Base-by-base conservation (phyloP, 2,113 vertebrate genomes). In the Eubucco bourcierii region DNA sequence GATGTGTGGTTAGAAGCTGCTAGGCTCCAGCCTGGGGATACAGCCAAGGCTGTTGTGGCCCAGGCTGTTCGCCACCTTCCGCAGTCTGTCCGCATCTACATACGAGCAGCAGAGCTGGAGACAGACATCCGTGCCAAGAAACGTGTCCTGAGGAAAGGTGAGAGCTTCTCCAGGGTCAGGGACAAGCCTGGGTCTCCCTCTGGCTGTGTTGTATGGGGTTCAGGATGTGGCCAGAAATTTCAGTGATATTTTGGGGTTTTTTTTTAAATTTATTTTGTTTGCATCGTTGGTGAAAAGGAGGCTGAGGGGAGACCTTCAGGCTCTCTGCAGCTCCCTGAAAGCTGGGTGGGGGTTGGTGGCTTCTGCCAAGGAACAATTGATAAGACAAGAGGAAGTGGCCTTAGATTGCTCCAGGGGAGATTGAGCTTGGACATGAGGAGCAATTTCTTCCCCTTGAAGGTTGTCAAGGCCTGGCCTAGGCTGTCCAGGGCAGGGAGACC, bases 1-100 rank as follows among this genome's bases (percentile, higher is more conserved):
- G 99, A 99, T 56, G 99, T 99, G 34, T 99, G 99, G 99, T 90
- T 99, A 31, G 99, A 99, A 96, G 99, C 99, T 56, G 99, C 99
- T 64, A 97, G 99, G 28, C 96, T 99, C 24, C 99, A 99, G 95
- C 99, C 99, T 7, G 99, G 99, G 20, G 99, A 99, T 90, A 99
- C 99, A 1, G 99, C 99, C 60, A 99, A 99, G 95, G 99, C 99
- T 0, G 99, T 99, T 27, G 99, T 99, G 68, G 99, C 99, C 58
- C 99, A 99, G 84, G 99, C 99, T 9, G 99, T 99, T 28, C 98
- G 99, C 23, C 99, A 99, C 95, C 98, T 99, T 52, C 99, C 99
- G 0, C 98, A 99, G 96, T 99, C 99, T 4, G 99, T 99, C 46
- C 98, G 99, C 47, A 99, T 99, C 94, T 99, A 99, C 46, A 99